Base-by-base conservation (phyloP, 2,888 invertebrate species). In the Cataglyphis albicans region DNA sequence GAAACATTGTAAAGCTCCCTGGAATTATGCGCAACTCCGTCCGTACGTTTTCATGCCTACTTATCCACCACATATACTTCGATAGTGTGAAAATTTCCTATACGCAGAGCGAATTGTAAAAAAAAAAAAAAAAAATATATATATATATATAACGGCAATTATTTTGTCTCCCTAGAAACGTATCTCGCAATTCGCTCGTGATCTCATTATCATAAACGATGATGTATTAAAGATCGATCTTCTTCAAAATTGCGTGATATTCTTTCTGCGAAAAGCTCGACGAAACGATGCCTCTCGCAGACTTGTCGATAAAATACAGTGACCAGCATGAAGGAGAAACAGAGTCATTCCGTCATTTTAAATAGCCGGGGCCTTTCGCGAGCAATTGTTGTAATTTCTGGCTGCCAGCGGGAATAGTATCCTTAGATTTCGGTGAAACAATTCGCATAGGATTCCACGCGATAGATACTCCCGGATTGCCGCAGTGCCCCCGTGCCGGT, bases 371-470 rank as follows among this genome's bases (percentile, higher is more conserved):
- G 68, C 61, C 67, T 48, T 68, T 80, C 70, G 59, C 35, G 25
- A 68, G 59, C 78, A 44, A 70, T 80, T 70, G 68, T 44, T 78
- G 78, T 68, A 80, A 80, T 80, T 80, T 68, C 78, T 80, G 44
- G 35, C 59, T 61, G 44, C 78, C 48, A 61, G 70, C 44, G 78
- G 78, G 68, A 80, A 80, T 80, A 80, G 68, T 32, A 80, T 80
- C 78, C 78, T 80, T 80, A 80, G 78, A 70, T 80, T 80, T 80
- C 68, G 70, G 59, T 21, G 68, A 80, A 80, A 80, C 78, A 80
- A 80, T 78, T 78, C 78, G 68, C 68, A 70, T 68, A 68, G 78
- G 78, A 80, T 80, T 80, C 78, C 78, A 80, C 78, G 68, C 78
- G 61, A 80, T 80, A 68, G 78, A 68, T 68, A 80, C 78, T 80